These are phyloP conservation scores for Drosophila eugracilis DNA, from an alignment of 1,140 invertebrate species.

Conservation along the genomic window DNA sequence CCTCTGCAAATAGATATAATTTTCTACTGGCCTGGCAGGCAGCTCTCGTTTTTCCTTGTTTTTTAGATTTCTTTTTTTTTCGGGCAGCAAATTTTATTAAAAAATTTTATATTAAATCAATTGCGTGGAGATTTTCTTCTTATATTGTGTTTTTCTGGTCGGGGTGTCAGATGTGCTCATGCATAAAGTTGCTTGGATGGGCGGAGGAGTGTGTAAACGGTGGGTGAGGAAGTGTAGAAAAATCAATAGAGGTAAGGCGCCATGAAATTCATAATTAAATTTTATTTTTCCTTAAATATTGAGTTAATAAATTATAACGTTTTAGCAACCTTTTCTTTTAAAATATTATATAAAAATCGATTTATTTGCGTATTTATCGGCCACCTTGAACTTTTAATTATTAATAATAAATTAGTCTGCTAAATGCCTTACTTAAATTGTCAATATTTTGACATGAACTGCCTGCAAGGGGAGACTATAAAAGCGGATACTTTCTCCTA, in stretches of 20 bases:
- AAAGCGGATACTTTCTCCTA: slow-evolving; percentile 2
- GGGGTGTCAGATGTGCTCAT: slow-evolving; percentile 72
- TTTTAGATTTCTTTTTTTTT: slow-evolving; percentile 40
- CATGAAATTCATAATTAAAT: no score
- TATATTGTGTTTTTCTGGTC: slow-evolving; percentile 18
- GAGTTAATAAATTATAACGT: no score
- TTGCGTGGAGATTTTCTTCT: slow-evolving; percentile 73
- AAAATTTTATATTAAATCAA: slow-evolving; percentile 83
- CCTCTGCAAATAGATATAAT: slow-evolving; percentile 53
- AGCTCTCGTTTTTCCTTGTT: slow-evolving; percentile 2
- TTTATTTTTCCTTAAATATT: no score
- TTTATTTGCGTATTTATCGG: neutral
- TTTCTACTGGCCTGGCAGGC: neutral
- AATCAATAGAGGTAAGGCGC: slow-evolving; percentile 1
- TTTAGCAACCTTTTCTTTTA: no score
- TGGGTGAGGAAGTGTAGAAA: no score
- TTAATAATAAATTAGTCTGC: neutral
- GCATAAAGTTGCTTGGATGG: slow-evolving; percentile 52
- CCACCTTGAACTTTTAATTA: neutral
- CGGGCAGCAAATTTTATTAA: slow-evolving; percentile 77
- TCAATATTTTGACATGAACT: slow-evolving; percentile 59
- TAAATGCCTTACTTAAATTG: slow-evolving; percentile 45
- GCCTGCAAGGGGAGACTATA: slow-evolving; percentile 11
- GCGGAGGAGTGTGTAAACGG: no score
- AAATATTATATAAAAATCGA: neutral